A percentile compares a stretch with the other conserved stretches of the same genome.
These are phyloP conservation scores for Echiichthys vipera DNA, from an alignment of 2,797 vertebrate genomes.

Conservation along the genomic window DNA sequence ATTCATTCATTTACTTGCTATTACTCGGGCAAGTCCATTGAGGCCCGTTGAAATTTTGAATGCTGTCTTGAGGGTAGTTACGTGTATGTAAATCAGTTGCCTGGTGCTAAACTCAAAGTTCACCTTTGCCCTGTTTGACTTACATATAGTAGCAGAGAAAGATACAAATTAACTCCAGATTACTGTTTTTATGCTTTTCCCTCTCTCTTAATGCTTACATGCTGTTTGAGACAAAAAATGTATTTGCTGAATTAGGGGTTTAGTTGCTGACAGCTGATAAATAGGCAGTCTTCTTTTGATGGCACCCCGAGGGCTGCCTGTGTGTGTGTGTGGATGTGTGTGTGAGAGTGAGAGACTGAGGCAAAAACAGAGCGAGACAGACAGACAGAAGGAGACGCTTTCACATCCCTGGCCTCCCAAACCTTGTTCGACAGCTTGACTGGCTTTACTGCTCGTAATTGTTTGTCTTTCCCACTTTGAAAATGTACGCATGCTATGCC, in stretches of 20 bases:
- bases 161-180: slow-evolving; percentile 73
- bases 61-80: slow-evolving; percentile 66
- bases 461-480: slow-evolving; percentile 61
- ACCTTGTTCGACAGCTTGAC: slow-evolving; percentile 79
- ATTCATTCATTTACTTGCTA: slow-evolving; percentile 80
- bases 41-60: slow-evolving; percentile 62
- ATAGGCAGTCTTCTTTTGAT: slow-evolving; percentile 79
- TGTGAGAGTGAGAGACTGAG: slow-evolving; percentile 36
- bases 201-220: slow-evolving; percentile 58
- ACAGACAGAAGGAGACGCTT: slow-evolving; percentile 39
- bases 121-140: slow-evolving; percentile 58
- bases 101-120: slow-evolving; percentile 64
- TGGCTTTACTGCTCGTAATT: slow-evolving; percentile 74
- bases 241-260: slow-evolving; percentile 83
- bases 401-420: slow-evolving; percentile 66
- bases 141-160: slow-evolving; percentile 34
- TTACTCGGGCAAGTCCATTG: slow-evolving; percentile 63
- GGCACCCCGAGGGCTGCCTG: slow-evolving; percentile 78
- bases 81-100: slow-evolving; percentile 75
- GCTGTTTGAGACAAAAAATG: slow-evolving; percentile 66
- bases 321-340: slow-evolving; percentile 37
- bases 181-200: slow-evolving; percentile 44
- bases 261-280: slow-evolving; percentile 86
- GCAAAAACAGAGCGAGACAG: slow-evolving; percentile 37
- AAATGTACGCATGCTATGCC: slow-evolving; percentile 62